Evolutionary conservation across 2,888 invertebrate genomes (phyloP).

Genomic region (Imbricaverruca yamaguchii): DNA sequence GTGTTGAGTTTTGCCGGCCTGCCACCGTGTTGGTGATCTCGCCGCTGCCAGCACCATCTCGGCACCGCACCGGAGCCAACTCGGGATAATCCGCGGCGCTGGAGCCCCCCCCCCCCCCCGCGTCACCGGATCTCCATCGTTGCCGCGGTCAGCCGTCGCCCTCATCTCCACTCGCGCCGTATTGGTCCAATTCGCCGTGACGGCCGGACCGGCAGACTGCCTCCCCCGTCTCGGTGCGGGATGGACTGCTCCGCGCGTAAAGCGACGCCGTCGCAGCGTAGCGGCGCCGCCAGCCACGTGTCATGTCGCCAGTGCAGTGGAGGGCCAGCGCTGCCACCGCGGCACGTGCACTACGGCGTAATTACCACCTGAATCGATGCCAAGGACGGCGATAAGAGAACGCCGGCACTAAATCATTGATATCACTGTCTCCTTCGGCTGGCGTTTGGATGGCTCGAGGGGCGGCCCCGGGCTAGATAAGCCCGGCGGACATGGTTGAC

Average conservation of each 20-base stretch:
- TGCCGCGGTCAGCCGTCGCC: too few relatives aligned
- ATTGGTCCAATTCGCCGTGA: conserved; percentile 2
- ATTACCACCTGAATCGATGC: conserved; percentile 22
- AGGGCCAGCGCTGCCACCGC: not conserved
- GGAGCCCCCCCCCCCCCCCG: not conserved
- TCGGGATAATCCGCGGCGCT: too few relatives aligned
- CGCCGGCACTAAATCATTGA: conserved; percentile 9
- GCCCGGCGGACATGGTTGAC: not conserved
- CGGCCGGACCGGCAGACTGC: not conserved
- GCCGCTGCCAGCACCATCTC: too few relatives aligned
- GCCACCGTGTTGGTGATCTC: too few relatives aligned
- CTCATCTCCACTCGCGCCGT: not conserved
- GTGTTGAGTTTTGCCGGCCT: too few relatives aligned
- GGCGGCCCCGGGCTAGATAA: too few relatives aligned
- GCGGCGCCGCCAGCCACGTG: not conserved
- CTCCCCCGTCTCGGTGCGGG: not conserved
- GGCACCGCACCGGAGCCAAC: too few relatives aligned
- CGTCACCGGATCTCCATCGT: not conserved
- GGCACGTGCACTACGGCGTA: not conserved
- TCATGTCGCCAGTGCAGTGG: not conserved
- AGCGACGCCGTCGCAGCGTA: not conserved
- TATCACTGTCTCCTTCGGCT: not conserved
- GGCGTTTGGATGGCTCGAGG: not conserved
- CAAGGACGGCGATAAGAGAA: conserved; percentile 12
- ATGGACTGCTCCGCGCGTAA: not conserved